phyloP scores from a whole-genome alignment of 2,797 vertebrate species.

The Diplodus puntazzo region DNA sequence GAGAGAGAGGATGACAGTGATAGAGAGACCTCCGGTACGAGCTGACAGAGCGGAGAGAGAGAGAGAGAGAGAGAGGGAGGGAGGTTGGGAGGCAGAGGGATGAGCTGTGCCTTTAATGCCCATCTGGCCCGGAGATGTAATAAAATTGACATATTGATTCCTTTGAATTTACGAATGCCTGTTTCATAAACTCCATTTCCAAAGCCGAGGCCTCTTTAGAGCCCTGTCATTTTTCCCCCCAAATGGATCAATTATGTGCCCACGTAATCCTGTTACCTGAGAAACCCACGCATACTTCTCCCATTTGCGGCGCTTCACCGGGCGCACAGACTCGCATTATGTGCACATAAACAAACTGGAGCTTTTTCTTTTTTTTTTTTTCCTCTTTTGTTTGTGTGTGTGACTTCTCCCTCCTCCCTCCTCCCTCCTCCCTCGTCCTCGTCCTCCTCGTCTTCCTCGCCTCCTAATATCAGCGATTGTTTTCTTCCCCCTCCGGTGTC shows the following conservation, averaged over 20 bases:
- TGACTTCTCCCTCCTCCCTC: not conserved
- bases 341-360: conserved; percentile 95
- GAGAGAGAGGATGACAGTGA: conserved; percentile 42
- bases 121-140: conserved; percentile 98
- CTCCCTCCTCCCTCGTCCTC: conserved; percentile 1
- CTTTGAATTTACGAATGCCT: conserved; percentile 99
- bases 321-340: conserved; percentile 95
- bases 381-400: conserved; percentile 5
- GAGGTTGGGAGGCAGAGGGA: conserved; percentile 68
- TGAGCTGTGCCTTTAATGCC: conserved; percentile 95
- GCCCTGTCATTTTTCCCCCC: conserved; percentile 95
- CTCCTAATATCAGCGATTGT: conserved; percentile 91
- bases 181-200: conserved; percentile 99
- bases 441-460: not conserved
- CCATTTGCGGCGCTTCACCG: conserved; percentile 94
- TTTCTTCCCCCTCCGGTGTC: conserved; percentile 82
- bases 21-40: conserved; percentile 44
- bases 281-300: conserved; percentile 98
- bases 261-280: conserved; percentile 99
- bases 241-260: conserved; percentile 99
- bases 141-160: conserved; percentile 99
- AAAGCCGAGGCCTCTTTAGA: conserved; percentile 97
- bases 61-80: conserved; percentile 36
- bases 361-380: conserved; percentile 48
- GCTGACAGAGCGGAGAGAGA: conserved; percentile 63